Base-by-base conservation (phyloP, 53 echinoderm and acorn worm genomes). In the Luidia sarsii region DNA sequence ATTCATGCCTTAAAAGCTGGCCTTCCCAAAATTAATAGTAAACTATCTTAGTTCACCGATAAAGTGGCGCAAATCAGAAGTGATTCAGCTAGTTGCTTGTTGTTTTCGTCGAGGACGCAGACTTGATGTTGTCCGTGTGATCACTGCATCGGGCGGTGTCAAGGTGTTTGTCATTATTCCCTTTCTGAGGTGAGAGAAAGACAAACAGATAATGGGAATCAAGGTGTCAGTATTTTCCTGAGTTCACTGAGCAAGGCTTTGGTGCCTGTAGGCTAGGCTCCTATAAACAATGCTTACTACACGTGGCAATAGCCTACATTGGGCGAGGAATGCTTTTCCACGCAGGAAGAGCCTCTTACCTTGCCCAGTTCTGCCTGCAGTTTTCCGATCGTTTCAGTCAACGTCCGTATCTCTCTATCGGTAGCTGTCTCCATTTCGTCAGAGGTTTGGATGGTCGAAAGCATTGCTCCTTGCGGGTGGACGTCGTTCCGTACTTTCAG, bases 401-500 rank as follows among this genome's bases (percentile, higher is more conserved):
- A 63, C 25, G 84, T 57, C 59, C 86, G 50, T 48, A 94, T 90
- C 49, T 82, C 62, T 64, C 70, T 87, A 29, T 88, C 86, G 0
- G 75, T 24, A 22, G 88, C 90, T 1, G 82, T 72, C 41, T 90
- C 88, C 8, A 49, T 28, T 43, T 61, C 39, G 15, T 66, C 68
- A 18, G 82, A 80, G 32, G 87, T 71, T 54, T 88, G 80, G 45
- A 79, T 91, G 15, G 90, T 92, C 3, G 93, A 83, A 45, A 95
- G 59, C 81, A 95, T 85, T 25, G 87, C 87, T 24, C 92, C 92
- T 43, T 81, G 83, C 2, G 95, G 92, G 32, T 95, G 89, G 7
- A 95, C 87, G 9, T 89, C 87, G 41, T 95, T 95, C 22, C 95
- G 83, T 18, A 74, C 86, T 60, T 75, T 87, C 37, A 95, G 80